These are phyloP conservation scores for Strigamia crassipes DNA, from an alignment of 2,888 invertebrate genomes.

Conservation along the genomic window DNA sequence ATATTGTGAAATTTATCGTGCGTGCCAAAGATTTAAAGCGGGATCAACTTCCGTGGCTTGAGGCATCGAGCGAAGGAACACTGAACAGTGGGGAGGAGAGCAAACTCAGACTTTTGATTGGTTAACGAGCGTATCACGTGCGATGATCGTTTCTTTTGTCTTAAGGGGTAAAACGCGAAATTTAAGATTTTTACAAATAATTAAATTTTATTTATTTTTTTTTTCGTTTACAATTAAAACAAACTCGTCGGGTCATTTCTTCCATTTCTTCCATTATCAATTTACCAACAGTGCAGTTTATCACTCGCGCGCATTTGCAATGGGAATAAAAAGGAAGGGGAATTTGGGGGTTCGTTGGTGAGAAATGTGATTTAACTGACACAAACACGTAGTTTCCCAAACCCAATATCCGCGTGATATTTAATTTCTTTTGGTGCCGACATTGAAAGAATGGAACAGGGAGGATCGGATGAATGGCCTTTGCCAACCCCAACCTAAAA, in stretches of 20 bases:
- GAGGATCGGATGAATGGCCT: background rate
- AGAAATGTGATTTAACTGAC: background rate
- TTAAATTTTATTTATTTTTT: background rate
- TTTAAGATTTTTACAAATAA: too few species aligned
- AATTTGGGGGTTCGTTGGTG: too few species aligned
- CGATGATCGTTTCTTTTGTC: background rate
- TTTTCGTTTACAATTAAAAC: background rate
- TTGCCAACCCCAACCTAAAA: background rate
- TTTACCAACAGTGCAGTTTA: too few species aligned
- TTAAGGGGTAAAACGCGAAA: background rate
- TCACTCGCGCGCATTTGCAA: too few species aligned
- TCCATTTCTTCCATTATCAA: background rate
- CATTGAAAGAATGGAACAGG: background rate
- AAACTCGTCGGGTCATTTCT: too few species aligned
- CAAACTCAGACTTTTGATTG: background rate
- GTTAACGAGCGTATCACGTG: background rate
- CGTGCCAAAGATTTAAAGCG: background rate
- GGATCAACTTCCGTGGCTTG: background rate
- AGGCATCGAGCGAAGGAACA: background rate
- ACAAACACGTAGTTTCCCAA: background rate
- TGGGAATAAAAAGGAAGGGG: too few species aligned
- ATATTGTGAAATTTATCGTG: background rate
- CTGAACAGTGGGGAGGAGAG: too few species aligned
- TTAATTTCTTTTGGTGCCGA: background rate
- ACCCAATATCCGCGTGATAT: background rate